Evolutionary conservation across 2,113 vertebrate genomes (phyloP), one percentile per base, ranked within the genome.

Genomic region (Psittacula cyanocephala): DNA sequence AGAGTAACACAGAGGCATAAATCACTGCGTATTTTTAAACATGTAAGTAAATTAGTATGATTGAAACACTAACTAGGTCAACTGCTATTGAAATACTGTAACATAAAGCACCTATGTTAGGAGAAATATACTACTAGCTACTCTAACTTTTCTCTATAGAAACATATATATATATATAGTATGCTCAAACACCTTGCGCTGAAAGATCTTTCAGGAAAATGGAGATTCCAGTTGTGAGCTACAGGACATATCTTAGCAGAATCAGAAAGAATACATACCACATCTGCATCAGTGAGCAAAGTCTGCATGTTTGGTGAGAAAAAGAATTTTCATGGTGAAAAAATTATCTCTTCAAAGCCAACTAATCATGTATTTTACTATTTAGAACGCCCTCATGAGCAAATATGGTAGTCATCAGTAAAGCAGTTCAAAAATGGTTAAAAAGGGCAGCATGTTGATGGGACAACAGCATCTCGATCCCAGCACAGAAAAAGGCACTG

Each of bases 61-160:
- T 69, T 88, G 89, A 94, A 94, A 47, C 82, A 92, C 33, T 88
- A 93, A 75, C 83, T 89, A 88, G 53, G 67, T 63, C 53, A 88
- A 93, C 50, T 41, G 57, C n/a, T 81, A 71, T 2, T 74, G 18
- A 86, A 84, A 65, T 81, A 39, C 11, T 41, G 28, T 53, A 80
- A 85, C 71, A 81, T 31, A 46, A 88, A 76, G 39, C 49, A 49
- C 41, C 44, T 53, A 5, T 75, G 63, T 39, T 24, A 72, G 22
- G 17, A 43, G 84, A 72, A 47, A 82, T 47, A 68, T 24, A 64
- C 22, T 43, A 35, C 15, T 91, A 39, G 63, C 29, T 60, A 23
- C 39, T 76, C 11, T 55, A 83, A 47, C 49, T 84, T 97, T 96
- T 83, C 35, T 68, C 29, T 75, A 10, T 50, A 76, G 94, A 94